Base-by-base conservation (phyloP, 2,113 vertebrate species). In the Xyliphius kryptos region DNA sequence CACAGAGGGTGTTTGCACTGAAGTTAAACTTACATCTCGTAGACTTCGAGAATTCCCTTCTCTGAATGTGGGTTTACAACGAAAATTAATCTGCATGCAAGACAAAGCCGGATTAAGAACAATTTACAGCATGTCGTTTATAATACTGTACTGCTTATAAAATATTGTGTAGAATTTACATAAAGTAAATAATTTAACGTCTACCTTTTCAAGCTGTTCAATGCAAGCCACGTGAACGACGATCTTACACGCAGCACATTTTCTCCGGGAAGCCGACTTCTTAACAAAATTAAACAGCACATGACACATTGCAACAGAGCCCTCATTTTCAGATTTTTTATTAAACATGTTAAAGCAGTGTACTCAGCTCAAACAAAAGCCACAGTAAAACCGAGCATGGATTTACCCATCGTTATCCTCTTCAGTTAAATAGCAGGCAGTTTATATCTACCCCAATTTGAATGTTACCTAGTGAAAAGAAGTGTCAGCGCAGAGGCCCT, bases 31-130 rank as follows among this genome's bases (percentile, higher is more conserved):
- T 81, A 98, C 95, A 73, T 97, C 95, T 88, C 94, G 85, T 50
- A 92, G 88, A 63, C 90, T 91, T 50, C 94, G 87, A 8, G 93
- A 93, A 14, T 89, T 87, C 54, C 92, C 94, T 78, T 98, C 96
- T 76, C 92, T 90, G 78, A 94, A 98, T n/a, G 96, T 98, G 0
- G 92, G 94, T 68, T 99, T 99, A 76, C 96, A 99, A 73, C 92
- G 86, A 81, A 99, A 99, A 81, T 94, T 99, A 70, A 99, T 99
- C 96, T 99, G 63, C 75, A 70, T 80, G 44, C 77, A 60, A 88
- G 62, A 59, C 9, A 12, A 11, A 53, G 2, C 71, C 49, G 5
- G 19, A 56, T 5, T 41, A 11, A 12, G 13, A 41, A 14, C 13
- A 41, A 14, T 11, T 41, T 41, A 11, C 13, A 41, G 9, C 40